Base-by-base conservation (phyloP, 37 sponge, comb jelly and placozoan genomes). In the Spongia lamella region DNA sequence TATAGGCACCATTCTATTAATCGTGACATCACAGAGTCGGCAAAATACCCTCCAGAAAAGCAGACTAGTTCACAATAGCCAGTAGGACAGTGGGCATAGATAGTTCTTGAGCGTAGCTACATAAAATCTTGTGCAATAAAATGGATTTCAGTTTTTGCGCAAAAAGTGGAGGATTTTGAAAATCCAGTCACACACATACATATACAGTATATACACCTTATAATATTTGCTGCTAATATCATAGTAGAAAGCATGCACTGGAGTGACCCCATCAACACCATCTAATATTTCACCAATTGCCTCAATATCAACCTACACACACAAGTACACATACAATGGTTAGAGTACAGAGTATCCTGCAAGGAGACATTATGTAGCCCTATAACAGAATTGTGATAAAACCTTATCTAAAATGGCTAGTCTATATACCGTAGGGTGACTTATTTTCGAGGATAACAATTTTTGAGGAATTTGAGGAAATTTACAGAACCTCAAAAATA, bases 221-320 rank as follows among this genome's bases (percentile, higher is more conserved):
- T 86, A 62, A 56, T 58, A 94, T 32, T 57, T 64, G 40, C 83
- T 86, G 53, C 82, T 70, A 3, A 94, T 80, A n/a, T 90, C 79
- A 62, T 89, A 94, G 74, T 75, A 94, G 26, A 58, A 57, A 3
- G 80, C 87, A 54, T 94, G 94, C 25, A 87, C 90, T 35, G 77
- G 36, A 2, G 94, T 85, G 29, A 94, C 78, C 32, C 84, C 86
- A 68, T 73, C 83, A 32, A 94, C 20, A 65, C 51, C 27, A 36
- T 90, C 87, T 26, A 94, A 53, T 49, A 63, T 25, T 30, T 49
- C 77, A 25, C 63, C 68, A 20, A 69, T 56, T 40, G 81, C 75
- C 52, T 87, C 88, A 37, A 94, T 79, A 34, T 78, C 49, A 15
- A 30, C 43, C 87, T 93, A 61, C 13, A 56, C 17, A 15, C 17